Percentiles rank a stretch among this genome's conserved stretches.
Conservation (phyloP, 2,797 vertebrate species). For the Takifugu ocellatus region DNA sequence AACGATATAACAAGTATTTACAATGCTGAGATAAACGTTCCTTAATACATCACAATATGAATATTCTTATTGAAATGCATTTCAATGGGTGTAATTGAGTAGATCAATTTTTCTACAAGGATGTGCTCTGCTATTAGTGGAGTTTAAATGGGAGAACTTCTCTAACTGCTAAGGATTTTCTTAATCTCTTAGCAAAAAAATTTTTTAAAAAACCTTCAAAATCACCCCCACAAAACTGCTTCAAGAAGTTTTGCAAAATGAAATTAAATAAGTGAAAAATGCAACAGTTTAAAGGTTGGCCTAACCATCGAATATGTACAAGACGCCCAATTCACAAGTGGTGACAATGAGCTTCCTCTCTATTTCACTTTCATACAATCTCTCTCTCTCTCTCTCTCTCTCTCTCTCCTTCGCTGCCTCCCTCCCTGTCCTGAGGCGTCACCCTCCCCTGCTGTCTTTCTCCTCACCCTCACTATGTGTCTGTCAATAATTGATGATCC, state of each 20-base stretch:
- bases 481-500: conserved; percentile 83
- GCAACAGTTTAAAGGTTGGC: background rate
- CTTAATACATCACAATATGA: too few relatives aligned
- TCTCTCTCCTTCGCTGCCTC: conserved; percentile 14
- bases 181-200: background rate
- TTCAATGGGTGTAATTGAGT: too few relatives aligned
- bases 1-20: too few relatives aligned
- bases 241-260: background rate
- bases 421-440: conserved; percentile 34
- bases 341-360: too few relatives aligned
- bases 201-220: background rate
- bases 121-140: too few relatives aligned
- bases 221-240: background rate
- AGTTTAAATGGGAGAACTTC: too few relatives aligned
- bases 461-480: conserved; percentile 73
- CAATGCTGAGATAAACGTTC: too few relatives aligned
- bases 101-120: too few relatives aligned
- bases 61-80: too few relatives aligned
- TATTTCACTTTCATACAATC: background rate
- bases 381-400: background rate
- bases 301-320: too few relatives aligned
- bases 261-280: background rate
- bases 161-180: background rate
- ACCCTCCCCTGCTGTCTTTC: conserved; percentile 68
- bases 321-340: too few relatives aligned